phyloP scores from a whole-genome alignment of 2,113 vertebrate genomes.

The Plecotus auritus region DNA sequence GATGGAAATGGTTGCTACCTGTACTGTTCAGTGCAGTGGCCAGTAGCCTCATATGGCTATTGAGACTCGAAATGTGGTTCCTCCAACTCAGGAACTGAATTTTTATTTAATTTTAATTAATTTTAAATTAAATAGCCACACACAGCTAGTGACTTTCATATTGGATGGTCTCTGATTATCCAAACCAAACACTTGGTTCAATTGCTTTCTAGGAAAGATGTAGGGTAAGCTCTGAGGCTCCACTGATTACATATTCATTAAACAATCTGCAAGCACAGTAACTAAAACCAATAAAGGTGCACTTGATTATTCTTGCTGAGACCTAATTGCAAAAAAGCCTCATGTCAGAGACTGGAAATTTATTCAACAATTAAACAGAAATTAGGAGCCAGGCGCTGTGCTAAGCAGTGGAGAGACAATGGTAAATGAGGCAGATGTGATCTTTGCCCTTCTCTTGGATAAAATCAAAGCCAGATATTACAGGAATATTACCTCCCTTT shows the following conservation, averaged over 20 bases:
- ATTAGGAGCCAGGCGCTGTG: not conserved
- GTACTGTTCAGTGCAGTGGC: not conserved
- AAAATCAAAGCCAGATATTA: not conserved
- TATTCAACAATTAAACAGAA: conserved; percentile 25
- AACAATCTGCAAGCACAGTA: not conserved
- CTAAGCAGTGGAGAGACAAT: not conserved
- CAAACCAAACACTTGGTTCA: not conserved
- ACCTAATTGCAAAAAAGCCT: conserved; percentile 22
- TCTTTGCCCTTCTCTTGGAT: not conserved
- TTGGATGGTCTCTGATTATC: not conserved
- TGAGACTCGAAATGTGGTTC: not conserved
- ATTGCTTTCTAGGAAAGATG: conserved; percentile 15
- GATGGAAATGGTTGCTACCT: not conserved
- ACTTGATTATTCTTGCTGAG: conserved; percentile 25
- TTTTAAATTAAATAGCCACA: conserved; percentile 13
- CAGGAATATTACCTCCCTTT: not conserved
- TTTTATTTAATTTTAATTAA: conserved; percentile 13
- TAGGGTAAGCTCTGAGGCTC: not conserved
- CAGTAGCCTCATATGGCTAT: not conserved
- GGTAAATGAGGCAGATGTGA: not conserved
- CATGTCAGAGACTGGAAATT: not conserved
- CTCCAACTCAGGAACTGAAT: not conserved
- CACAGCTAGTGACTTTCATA: not conserved
- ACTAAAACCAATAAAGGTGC: conserved; percentile 33
- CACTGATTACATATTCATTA: conserved; percentile 41